Evolutionary conservation across 1,140 invertebrate species (phyloP), one percentile per base, ranked within the genome.

Genomic region (Drosophila kanapiae): DNA sequence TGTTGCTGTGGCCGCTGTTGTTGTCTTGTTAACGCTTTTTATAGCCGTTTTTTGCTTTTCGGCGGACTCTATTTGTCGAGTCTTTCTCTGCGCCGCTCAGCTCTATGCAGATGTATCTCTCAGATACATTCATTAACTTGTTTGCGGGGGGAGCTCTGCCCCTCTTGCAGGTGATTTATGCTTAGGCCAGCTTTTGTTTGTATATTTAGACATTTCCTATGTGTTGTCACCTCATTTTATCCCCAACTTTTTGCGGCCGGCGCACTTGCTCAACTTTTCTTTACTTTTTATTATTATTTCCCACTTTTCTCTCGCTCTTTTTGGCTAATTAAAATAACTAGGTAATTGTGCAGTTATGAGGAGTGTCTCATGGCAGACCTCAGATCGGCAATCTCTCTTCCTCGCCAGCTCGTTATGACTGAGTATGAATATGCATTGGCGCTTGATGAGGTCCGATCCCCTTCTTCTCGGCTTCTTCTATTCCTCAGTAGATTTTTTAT

Each of bases 51-150:
- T 78, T 79, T 79, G 71, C 82, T 75, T 71, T 64, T 77, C 47
- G 75, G 63, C 68, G 33, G 74, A 72, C 71, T 78, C 77, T 80
- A 87, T 87, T 87, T 88, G 83, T 87, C 80, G 77, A 53, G 40
- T 78, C 43, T 64, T 78, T 62, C 61, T 60, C 72, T 23, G 13
- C 14, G 68, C 69, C 49, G 60, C 23, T 23, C 23, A 23, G 64
- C 79, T 82, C 74, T 40, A 86, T 88, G 83, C 83, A 87, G 84
- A 87, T 87, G 84, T 87, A 80, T 87, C 72, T 84, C 38, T 49
- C 80, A 84, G 83, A 87, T 88, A 84, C 83, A 88, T 88, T 87
- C 83, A 88, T 87, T 87, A 87, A 86, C 84, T 86, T 67, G 82
- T 85, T 86, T 81, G 82, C 78, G 4, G 18, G 29, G 10, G 56